These are phyloP conservation scores for Nymphalis io DNA, from an alignment of 1,140 invertebrate species.

Conservation along the genomic window DNA sequence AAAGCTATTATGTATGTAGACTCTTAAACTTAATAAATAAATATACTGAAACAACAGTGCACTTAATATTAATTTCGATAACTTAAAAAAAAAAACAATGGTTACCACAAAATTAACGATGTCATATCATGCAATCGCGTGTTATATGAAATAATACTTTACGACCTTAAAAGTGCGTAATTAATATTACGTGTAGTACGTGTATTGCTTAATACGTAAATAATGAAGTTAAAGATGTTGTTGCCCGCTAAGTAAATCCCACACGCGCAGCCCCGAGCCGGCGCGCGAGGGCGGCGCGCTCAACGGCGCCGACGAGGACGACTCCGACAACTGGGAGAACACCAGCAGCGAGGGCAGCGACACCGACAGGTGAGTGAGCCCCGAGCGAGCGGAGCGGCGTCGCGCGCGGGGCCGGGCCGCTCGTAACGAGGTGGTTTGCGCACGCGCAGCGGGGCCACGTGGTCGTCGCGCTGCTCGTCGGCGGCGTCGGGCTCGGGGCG, in stretches of 20 bases:
- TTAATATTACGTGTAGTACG: too few species aligned
- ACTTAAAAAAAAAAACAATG: too few species aligned
- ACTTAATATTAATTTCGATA: too few species aligned
- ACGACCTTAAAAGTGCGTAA: too few species aligned
- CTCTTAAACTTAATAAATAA: too few species aligned
- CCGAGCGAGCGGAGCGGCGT: neutral
- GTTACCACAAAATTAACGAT: too few species aligned
- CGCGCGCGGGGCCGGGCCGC: too few species aligned
- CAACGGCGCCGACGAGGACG: conserved; percentile 73
- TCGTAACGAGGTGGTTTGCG: too few species aligned
- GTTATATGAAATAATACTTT: neutral
- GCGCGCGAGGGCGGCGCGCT: conserved; percentile 59
- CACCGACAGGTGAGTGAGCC: conserved; percentile 68
- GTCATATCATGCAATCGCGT: neutral
- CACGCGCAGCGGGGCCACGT: conserved; percentile 66
- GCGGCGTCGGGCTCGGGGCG: conserved; percentile 60
- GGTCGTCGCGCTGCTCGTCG: conserved; percentile 76
- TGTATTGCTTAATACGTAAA: too few species aligned
- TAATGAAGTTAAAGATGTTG: too few species aligned
- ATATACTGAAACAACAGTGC: too few species aligned
- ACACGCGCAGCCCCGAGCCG: conserved; percentile 63
- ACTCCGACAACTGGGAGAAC: conserved; percentile 80
- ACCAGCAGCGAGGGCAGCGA: conserved; percentile 78
- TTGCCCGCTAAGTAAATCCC: conserved; percentile 24
- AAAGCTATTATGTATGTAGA: too few species aligned